These are phyloP conservation scores for Eustalomyia histrio DNA, from an alignment of 2,888 invertebrate species.

Conservation along the genomic window DNA sequence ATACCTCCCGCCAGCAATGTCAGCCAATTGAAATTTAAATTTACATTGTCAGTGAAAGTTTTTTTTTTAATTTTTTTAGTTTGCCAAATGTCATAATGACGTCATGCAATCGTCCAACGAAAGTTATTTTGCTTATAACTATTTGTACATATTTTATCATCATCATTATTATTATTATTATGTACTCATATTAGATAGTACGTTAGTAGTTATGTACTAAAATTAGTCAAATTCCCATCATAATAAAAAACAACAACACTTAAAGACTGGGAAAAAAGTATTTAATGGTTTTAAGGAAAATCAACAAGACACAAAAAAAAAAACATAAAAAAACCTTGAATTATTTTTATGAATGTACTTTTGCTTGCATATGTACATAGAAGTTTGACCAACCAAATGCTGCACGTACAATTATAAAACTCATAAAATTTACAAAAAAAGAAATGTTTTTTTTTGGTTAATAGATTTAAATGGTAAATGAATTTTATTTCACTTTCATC, in stretches of 20 bases:
- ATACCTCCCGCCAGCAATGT: constrained; percentile 19
- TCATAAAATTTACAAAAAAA: background rate
- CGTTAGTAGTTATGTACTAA: no score
- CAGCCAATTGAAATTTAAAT: constrained; percentile 61
- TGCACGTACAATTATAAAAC: background rate
- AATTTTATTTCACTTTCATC: background rate
- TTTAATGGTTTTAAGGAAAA: background rate
- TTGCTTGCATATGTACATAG: background rate
- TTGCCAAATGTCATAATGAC: constrained; percentile 1
- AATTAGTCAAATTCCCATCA: background rate
- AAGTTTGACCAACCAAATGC: background rate
- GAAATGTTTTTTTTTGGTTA: background rate
- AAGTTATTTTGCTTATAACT: background rate
- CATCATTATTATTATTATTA: background rate
- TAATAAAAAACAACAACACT: background rate
- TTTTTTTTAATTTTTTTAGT: background rate
- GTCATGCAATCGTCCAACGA: background rate
- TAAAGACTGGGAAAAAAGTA: background rate
- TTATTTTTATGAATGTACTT: background rate
- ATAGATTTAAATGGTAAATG: background rate
- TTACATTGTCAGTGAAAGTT: constrained; percentile 59
- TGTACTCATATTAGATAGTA: background rate
- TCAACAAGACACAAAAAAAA: background rate
- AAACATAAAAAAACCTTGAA: background rate
- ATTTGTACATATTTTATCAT: background rate